These are phyloP conservation scores for Equus quagga DNA, from an alignment of 2,113 vertebrate species.

Conservation along the genomic window DNA sequence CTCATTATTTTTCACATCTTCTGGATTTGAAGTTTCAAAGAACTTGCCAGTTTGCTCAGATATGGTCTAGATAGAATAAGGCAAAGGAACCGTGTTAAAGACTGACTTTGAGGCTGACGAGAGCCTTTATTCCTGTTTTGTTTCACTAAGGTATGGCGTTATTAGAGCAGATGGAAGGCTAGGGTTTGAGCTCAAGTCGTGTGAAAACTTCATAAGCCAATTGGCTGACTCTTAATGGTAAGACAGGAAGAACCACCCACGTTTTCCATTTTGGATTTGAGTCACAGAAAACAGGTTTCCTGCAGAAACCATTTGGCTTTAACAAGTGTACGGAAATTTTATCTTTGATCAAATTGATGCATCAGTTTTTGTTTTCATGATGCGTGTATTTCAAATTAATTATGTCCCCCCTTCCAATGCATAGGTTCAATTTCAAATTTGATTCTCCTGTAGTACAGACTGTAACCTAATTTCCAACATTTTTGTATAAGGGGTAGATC, in stretches of 20 bases:
- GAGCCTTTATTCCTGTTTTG: conserved; percentile 12
- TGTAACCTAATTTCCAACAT: conserved; percentile 66
- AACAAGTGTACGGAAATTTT: conserved; percentile 65
- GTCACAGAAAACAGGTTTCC: conserved; percentile 71
- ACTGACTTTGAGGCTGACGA: conserved; percentile 28
- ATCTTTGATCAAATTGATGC: conserved; percentile 50
- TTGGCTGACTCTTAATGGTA: conserved; percentile 57
- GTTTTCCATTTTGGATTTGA: conserved; percentile 67
- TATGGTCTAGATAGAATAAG: conserved; percentile 39
- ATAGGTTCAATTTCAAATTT: conserved; percentile 69
- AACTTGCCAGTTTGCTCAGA: neutral
- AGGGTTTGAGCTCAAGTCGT: conserved; percentile 65
- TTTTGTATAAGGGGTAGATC: conserved; percentile 40
- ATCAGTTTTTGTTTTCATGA: conserved; percentile 52
- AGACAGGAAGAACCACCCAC: conserved; percentile 72
- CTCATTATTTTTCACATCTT: conserved; percentile 40
- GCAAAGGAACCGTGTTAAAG: conserved; percentile 16
- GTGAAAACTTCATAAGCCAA: conserved; percentile 60
- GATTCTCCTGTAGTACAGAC: conserved; percentile 24
- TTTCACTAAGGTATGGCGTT: conserved; percentile 64
- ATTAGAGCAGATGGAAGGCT: conserved; percentile 68
- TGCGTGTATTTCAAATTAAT: conserved; percentile 54
- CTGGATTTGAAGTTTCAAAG: conserved; percentile 44
- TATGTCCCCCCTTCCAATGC: conserved; percentile 17
- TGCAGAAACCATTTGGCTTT: conserved; percentile 72